Conservation (phyloP, 2,797 vertebrate genomes). For the Miichthys miiuy region DNA sequence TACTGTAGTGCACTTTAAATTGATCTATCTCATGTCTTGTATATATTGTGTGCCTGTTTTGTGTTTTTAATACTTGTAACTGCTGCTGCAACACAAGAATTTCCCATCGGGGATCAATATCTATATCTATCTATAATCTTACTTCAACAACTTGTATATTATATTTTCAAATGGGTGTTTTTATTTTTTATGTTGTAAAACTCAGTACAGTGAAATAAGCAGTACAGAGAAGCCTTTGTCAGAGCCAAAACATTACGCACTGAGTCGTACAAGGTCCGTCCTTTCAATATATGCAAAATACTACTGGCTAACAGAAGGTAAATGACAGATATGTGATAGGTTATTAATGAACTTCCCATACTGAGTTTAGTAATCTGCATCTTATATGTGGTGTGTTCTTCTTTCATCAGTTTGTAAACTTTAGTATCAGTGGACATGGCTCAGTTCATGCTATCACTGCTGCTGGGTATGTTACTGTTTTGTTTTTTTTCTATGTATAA, state of each 20-base stretch:
- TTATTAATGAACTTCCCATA: not conserved
- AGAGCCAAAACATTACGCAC: not conserved
- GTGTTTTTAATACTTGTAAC: too few relatives aligned
- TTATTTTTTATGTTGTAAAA: too few relatives aligned
- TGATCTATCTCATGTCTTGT: too few relatives aligned
- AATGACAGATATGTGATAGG: not conserved
- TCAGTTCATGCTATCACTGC: not conserved
- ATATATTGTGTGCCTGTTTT: too few relatives aligned
- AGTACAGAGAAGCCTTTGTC: not conserved
- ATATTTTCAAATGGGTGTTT: too few relatives aligned
- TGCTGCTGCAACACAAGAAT: too few relatives aligned
- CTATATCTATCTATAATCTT: not conserved
- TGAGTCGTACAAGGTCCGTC: not conserved
- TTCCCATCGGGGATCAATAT: too few relatives aligned
- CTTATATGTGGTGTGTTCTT: not conserved
- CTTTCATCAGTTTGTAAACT: not conserved
- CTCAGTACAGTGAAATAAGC: not conserved
- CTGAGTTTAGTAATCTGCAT: not conserved
- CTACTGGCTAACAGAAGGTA: not conserved
- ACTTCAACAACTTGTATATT: too few relatives aligned
- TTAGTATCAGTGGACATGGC: constrained; percentile 2
- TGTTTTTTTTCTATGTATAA: too few relatives aligned
- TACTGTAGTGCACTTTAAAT: too few relatives aligned
- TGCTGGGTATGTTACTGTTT: constrained; percentile 12
- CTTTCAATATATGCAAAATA: not conserved